Evolutionary conservation across 1,140 invertebrate genomes (phyloP), one percentile per base, ranked within the genome.

Genomic region (Tribolium castaneum): DNA sequence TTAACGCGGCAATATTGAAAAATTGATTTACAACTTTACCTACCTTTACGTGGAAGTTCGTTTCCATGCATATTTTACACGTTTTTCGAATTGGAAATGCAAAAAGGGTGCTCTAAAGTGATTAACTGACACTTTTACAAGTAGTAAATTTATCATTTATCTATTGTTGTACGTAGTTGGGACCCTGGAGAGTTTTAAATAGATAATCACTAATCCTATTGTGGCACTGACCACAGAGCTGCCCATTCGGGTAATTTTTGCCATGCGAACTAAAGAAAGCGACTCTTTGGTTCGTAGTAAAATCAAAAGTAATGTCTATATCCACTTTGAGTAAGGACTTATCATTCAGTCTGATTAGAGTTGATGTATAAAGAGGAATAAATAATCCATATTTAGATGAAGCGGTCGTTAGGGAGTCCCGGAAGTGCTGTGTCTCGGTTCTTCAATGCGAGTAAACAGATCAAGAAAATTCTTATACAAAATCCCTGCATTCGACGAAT

Each of bases 371-470:
- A 81, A 81, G 77, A 82, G 78, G 81, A 82, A 82, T 82, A 82
- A 82, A 81, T 82, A 82, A 82, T 82, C 81, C 78, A 78, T 78
- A 80, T 82, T 82, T 79, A 81, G 81, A 82, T 82, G 81, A 82
- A 82, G 76, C 80, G 80, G 80, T 81, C 81, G 81, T 82, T 82
- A 81, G 81, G 78, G 78, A 56, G 45, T 80, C 81, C 71, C 81
- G 34, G 34, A 79, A 78, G 81, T 80, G 76, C 79, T 66, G 77
- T 80, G 74, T 76, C 70, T 80, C 72, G 75, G 73, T 50, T 79
- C 73, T 76, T 80, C 77, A 70, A 79, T 77, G 52, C 51, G 79
- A 52, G 78, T 81, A 81, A 81, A 80, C 79, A 80, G 79, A 78
- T 80, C 76, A 66, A 66, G 76, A 72, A 73, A 59, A 62, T 56